Evolutionary conservation across 2,113 vertebrate genomes (phyloP), one percentile per base, ranked within the genome.

Genomic region (Cephalopholis sonnerati): DNA sequence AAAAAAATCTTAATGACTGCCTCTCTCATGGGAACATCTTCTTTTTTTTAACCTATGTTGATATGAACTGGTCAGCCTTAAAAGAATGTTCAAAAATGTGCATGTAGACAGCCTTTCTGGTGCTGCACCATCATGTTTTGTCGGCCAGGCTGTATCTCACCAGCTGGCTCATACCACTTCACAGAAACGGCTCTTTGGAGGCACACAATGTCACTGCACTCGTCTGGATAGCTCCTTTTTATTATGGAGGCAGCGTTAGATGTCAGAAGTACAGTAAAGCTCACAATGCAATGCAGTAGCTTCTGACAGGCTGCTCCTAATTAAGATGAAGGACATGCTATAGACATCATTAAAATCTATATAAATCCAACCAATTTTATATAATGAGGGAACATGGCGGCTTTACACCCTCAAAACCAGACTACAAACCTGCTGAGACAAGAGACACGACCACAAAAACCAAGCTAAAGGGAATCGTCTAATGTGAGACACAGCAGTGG

Each of bases 321-420:
- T 90, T 87, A 88, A 85, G 84, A 88, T 75, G 64, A 82, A 88
- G 57, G 51, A 64, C n/a, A 46, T n/a, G 55, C 79, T 81, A 16
- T 17, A 76, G 65, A 53, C 39, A n/a, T 76, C 70, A 51, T 84
- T 84, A 82, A 81, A 80, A 78, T 77, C 64, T 17, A 65, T 48
- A 61, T 1, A 68, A 69, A 48, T 53, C 66, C 70, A 9, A 81
- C 77, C 82, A 55, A 65, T 69, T 74, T 59, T 53, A 54, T 36
- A 18, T 80, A 83, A 82, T 18, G 53, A 81, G 73, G 54, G 17
- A 62, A 70, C 32, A 61, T 36, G 27, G 15, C 13, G 3, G 41
- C 32, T 29, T 22, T 41, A 32, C 5, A 7, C 32, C 4, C 20
- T 17, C 11, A 24, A 8, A 57, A 39, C 15, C 7, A 64, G 24